Evolutionary conservation across 1,140 invertebrate genomes (phyloP), one percentile per base, ranked within the genome.

Genomic region (Bombus sibiricus): DNA sequence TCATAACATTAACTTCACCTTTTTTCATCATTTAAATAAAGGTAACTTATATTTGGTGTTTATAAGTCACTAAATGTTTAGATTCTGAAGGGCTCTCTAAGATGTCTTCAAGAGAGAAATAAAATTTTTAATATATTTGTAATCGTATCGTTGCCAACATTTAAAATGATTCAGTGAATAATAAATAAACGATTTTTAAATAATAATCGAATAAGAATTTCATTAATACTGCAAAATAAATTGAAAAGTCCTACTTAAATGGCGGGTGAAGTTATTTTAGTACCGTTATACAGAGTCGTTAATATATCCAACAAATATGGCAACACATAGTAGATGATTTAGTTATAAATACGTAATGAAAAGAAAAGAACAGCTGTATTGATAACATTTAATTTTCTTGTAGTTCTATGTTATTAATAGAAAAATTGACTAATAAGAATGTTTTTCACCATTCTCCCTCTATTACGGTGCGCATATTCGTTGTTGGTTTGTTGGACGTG

Each of bases 321-420:
- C 75, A 57, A 62, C 74, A 39, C 59, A 62, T 62, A n/a, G 10
- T 68, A 32, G 81, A 41, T 53, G 22, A 39, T 77, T 62, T 5
- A 28, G 47, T 72, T 72, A 69, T 43, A 12, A 32, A 69, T 41
- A 57, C 25, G 3, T 43, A 59, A 57, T n/a, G 47, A 59, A 83
- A 68, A 57, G 39, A 83, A 41, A n/a, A 3, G 22, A 22, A 66
- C 15, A 66, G 2, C n/a, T 32, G 12, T 8, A 22, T 37, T 57
- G 22, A 10, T 32, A 41, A 15, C 8, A 22, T 62, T 72, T 18
- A 47, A 32, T 32, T 8, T 10, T n/a, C 4, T 18, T n/a, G 18
- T 15, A 15, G 2, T 53, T n/a, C 9, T 28, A 53, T 43, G 15
- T 47, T 47, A 39, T 10, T 43, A 37, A 32, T 53, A 76, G 12